A percentile compares a stretch with the other conserved stretches of the same genome.
Conservation (phyloP, 1,140 invertebrate species). For the Drosophila burlai region DNA sequence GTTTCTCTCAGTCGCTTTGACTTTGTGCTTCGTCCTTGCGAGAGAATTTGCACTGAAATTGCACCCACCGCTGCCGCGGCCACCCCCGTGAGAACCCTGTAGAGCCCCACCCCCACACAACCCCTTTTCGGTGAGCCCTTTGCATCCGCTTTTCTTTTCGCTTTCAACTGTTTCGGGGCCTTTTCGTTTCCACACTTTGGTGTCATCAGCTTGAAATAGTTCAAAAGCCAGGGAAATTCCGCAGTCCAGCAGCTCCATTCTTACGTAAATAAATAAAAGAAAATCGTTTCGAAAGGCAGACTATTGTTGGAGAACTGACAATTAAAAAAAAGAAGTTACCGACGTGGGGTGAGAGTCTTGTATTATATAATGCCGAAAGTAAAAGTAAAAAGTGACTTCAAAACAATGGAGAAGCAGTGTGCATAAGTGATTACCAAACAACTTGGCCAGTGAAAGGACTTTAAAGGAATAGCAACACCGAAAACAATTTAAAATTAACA, state of each 20-base stretch:
- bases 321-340: background rate
- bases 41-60: conserved; percentile 68
- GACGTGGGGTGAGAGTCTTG: background rate
- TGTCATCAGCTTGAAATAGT: conserved; percentile 68
- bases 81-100: conserved; percentile 7
- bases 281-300: conserved; percentile 3
- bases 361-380: conserved; percentile 65
- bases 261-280: conserved; percentile 64
- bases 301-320: conserved; percentile 1
- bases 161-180: conserved; percentile 58
- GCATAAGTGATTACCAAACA: conserved; percentile 72
- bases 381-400: conserved; percentile 51
- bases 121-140: conserved; percentile 39
- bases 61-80: conserved; percentile 31
- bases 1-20: conserved; percentile 52
- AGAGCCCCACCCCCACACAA: background rate
- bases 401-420: conserved; percentile 38
- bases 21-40: conserved; percentile 76
- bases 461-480: background rate
- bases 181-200: conserved; percentile 65
- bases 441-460: conserved; percentile 14
- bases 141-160: conserved; percentile 68
- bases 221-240: conserved; percentile 37
- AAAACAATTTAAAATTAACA: background rate
- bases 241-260: conserved; percentile 36